Evolutionary conservation across 2,113 vertebrate species (phyloP), one percentile per base, ranked within the genome.

Genomic region (Oxygymnocypris stewartii): DNA sequence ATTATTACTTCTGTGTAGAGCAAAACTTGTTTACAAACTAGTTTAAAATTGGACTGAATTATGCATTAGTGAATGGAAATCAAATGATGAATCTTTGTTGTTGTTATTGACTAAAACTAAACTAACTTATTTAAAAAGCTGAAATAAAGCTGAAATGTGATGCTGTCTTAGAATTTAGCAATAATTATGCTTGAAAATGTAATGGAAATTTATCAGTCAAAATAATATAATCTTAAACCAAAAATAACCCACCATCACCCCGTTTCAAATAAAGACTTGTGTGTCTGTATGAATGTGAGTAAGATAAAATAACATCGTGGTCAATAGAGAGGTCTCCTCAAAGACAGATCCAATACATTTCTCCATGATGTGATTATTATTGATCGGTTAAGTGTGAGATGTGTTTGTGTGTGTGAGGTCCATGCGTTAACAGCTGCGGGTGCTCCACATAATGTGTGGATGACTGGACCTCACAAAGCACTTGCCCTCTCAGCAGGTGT

Each of bases 331-430:
- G 59, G 18, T 63, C 37, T 74, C 37, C 47, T 42, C 54, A 61
- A 12, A 84, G 59, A 28, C 31, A 42, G 40, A 77, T 57, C 74
- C 35, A 47, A 82, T 61, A 79, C 14, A 61, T 67, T 74, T 44
- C 74, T 51, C 74, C 63, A 35, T 84, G 82, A 76, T 81, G 86
- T 31, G 82, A 84, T 76, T 82, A 79, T 86, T 84, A 87, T 90
- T 76, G 89, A 90, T 86, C 86, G 4, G 28, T 75, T 84, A 44
- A 28, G 85, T 61, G 84, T 69, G 25, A 79, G 76, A 14, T 35
- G 71, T 82, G 87, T 71, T 51, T 40, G n/a, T 80, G 76, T 37
- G 63, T 14, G 75, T 59, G 81, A 83, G 75, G 51, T 54, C 81
- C 7, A 7, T 49, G 25, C 3, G 54, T 79, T 79, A 65, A 79